Evolutionary conservation across 2,797 vertebrate genomes (phyloP).

Genomic region (Eurystomus glaucurus): DNA sequence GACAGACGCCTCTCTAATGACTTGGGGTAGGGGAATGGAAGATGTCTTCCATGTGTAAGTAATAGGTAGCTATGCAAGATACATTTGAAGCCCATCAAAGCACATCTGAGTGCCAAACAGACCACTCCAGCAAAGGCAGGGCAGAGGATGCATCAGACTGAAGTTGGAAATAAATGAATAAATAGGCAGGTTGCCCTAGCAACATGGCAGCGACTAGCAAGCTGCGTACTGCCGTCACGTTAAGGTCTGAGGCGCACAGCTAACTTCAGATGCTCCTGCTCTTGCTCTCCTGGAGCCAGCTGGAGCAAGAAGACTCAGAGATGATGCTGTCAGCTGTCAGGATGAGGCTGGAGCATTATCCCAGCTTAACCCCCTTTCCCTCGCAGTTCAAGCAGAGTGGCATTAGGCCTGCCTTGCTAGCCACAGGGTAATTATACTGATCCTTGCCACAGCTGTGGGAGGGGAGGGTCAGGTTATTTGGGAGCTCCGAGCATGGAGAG

Average conservation of each 20-base stretch:
- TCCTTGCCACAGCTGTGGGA: not conserved
- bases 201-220: not conserved
- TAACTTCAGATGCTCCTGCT: not conserved
- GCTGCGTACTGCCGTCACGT: accelerated
- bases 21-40: not conserved
- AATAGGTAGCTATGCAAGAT: not conserved
- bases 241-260: not conserved
- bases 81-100: not conserved
- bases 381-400: accelerated
- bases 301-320: not conserved
- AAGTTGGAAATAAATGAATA: not conserved
- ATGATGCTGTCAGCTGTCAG: not conserved
- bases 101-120: accelerated
- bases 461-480: not conserved
- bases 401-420: not conserved
- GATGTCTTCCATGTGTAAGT: not conserved
- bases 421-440: not conserved
- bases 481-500: not conserved
- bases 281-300: not conserved
- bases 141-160: not conserved
- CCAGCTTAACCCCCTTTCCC: constrained; percentile 57
- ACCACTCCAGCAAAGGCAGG: not conserved
- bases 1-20: not conserved
- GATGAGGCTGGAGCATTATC: constrained; percentile 27
- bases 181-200: not conserved